Evolutionary conservation across 2,888 invertebrate species (phyloP), one percentile per base, ranked within the genome.

Genomic region (Nudaria mundana): DNA sequence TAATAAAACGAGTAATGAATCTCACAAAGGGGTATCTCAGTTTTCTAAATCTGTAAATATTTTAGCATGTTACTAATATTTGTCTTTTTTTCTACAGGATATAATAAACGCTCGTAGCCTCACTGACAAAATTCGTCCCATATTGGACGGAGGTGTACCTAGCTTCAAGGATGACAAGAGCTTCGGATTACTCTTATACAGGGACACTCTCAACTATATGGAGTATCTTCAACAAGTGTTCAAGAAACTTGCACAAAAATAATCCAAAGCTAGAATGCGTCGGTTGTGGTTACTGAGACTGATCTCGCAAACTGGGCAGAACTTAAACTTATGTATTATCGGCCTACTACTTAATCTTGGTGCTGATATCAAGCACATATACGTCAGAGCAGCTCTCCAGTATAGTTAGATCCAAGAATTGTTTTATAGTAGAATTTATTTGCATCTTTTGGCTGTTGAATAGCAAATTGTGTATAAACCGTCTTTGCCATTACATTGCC

Each of bases 401-500:
- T 58, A 58, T 62, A 50, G 55, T 61, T 62, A 63, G 66, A 62
- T 60, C 48, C 46, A 58, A 64, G 64, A 63, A 63, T 63, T 63
- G 65, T 60, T 54, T 61, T 59, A 55, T 65, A 64, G 64, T 61
- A 60, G 61, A 68, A 68, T 71, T 34, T 71, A 62, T 67, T 67
- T 63, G 67, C 66, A 68, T 57, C 66, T 63, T 79, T 76, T 74
- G 81, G 81, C 78, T 81, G 79, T 77, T 74, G 55, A 62, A 70
- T 75, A 78, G 69, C 63, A 63, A 71, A 68, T 71, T 64, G 73
- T 59, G 67, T 76, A 76, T 67, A 75, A 76, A 49, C 50, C 73
- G 71, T 78, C 58, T 80, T 83, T 87, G 87, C 87, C 87, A 87
- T 86, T 81, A 82, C 74, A 81, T 87, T 87, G 87, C 87, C 87